Conservation (phyloP, 2,113 vertebrate genomes). For the Clarias macrocephalus region DNA sequence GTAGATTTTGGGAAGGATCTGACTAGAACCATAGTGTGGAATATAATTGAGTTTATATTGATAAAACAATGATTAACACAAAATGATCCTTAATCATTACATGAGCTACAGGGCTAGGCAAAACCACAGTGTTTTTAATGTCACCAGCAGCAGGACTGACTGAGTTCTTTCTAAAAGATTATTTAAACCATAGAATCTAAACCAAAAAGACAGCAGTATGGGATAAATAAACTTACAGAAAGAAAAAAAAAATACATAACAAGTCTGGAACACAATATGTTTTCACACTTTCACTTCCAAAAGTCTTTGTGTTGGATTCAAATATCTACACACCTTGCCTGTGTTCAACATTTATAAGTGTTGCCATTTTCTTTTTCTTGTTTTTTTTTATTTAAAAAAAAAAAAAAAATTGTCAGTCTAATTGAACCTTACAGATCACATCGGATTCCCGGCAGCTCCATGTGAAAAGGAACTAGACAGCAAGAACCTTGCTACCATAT, state of each 20-base stretch:
- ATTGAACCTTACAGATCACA: slow-evolving; percentile 16
- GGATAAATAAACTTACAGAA: slow-evolving; percentile 40
- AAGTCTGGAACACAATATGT: slow-evolving; percentile 42
- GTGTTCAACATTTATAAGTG: slow-evolving; percentile 55
- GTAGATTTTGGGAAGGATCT: neutral
- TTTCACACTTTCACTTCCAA: slow-evolving; percentile 43
- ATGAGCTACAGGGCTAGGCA: slow-evolving; percentile 39
- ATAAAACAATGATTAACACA: slow-evolving; percentile 14
- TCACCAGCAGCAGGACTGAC: slow-evolving; percentile 48
- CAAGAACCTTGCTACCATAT: slow-evolving; percentile 36
- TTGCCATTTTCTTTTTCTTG: slow-evolving; percentile 60
- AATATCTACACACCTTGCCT: slow-evolving; percentile 66
- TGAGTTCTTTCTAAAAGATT: slow-evolving; percentile 58
- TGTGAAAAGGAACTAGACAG: slow-evolving; percentile 13
- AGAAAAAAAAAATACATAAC: slow-evolving; percentile 19
- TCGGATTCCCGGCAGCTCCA: neutral
- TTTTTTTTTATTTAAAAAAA: slow-evolving; percentile 33
- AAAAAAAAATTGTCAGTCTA: slow-evolving; percentile 37
- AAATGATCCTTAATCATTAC: slow-evolving; percentile 31
- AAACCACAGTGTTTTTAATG: slow-evolving; percentile 51
- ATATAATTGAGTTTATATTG: neutral
- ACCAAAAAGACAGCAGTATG: slow-evolving; percentile 41
- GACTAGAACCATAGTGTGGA: neutral
- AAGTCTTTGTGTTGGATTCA: slow-evolving; percentile 44
- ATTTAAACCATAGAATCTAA: slow-evolving; percentile 37